Evolutionary conservation across 92 coral and sea anemone genomes (phyloP).

Genomic region (Plumapathes pennacea): DNA sequence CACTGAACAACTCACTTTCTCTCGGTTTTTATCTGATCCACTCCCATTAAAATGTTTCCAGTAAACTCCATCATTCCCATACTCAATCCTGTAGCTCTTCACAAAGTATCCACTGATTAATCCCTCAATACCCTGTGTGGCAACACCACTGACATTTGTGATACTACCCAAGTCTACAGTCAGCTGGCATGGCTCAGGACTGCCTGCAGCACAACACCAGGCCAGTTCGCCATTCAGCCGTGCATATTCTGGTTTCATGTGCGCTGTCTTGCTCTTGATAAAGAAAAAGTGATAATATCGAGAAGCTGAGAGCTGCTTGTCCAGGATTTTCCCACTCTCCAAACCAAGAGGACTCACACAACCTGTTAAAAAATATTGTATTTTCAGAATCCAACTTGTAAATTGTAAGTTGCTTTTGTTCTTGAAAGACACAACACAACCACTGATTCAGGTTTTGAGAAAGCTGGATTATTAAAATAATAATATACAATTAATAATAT

Average conservation of each 20-base stretch:
- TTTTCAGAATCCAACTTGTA: no score
- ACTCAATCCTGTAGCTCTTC: conserved; percentile 12
- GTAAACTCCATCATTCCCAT: conserved; percentile 19
- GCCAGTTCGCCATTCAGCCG: conserved; percentile 35
- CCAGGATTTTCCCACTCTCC: conserved; percentile 18
- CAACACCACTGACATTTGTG: conserved; percentile 21
- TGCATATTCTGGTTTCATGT: conserved; percentile 30
- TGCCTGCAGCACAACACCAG: conserved; percentile 35
- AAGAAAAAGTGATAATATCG: not conserved
- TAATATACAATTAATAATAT: no score
- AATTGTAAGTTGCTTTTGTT: no score
- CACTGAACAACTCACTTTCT: not conserved
- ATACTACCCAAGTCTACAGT: conserved; percentile 23
- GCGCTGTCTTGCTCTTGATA: not conserved
- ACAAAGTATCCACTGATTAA: conserved; percentile 49
- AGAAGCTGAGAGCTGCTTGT: conserved; percentile 33
- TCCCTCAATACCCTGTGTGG: conserved; percentile 51
- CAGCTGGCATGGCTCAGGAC: conserved; percentile 7
- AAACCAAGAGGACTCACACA: conserved; percentile 45
- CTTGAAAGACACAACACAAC: no score
- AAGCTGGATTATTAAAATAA: no score
- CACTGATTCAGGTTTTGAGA: no score
- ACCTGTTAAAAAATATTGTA: not conserved
- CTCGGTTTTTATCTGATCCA: not conserved
- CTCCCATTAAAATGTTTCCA: conserved; percentile 22